Evolutionary conservation across 1,140 invertebrate genomes (phyloP).

Genomic region (Drosophila elegans): DNA sequence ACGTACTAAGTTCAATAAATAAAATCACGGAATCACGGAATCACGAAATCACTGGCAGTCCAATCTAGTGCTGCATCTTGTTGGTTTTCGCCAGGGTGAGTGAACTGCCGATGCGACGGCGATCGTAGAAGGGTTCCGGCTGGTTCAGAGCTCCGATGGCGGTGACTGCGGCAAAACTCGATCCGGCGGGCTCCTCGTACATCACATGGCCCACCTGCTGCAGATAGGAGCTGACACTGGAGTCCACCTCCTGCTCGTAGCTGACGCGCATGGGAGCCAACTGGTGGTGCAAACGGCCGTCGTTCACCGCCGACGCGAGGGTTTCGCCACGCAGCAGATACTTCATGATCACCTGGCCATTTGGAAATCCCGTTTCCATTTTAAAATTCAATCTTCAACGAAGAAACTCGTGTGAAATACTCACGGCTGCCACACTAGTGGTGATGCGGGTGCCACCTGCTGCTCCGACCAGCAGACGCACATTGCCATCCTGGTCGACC

Average conservation of each 20-base stretch:
- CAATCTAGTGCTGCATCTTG: conserved; percentile 74
- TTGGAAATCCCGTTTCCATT: not conserved
- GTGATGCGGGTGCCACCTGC: conserved; percentile 97
- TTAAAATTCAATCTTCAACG: not conserved
- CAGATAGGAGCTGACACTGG: conserved; percentile 71
- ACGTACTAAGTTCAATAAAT: conserved; percentile 60
- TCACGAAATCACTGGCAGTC: not conserved
- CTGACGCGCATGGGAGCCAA: conserved; percentile 92
- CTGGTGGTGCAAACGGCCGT: conserved; percentile 96
- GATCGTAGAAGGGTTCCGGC: conserved; percentile 83
- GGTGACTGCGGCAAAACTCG: conserved; percentile 86
- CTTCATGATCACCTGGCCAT: conserved; percentile 88
- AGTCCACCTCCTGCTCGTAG: conserved; percentile 53
- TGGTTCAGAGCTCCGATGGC: conserved; percentile 83
- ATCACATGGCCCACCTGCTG: conserved; percentile 83
- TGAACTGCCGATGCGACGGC: conserved; percentile 85
- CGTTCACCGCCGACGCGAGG: conserved; percentile 92
- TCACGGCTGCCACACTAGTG: conserved; percentile 88
- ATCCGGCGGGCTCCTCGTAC: conserved; percentile 75
- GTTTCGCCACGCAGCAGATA: conserved; percentile 90
- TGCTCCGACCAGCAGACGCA: conserved; percentile 93
- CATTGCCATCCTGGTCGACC: conserved; percentile 90
- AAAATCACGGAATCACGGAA: conserved; percentile 29
- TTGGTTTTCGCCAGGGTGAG: conserved; percentile 80
- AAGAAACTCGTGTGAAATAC: not conserved